Evolutionary conservation across 2,888 invertebrate species (phyloP).

Genomic region (Dicranocentrus wangi): DNA sequence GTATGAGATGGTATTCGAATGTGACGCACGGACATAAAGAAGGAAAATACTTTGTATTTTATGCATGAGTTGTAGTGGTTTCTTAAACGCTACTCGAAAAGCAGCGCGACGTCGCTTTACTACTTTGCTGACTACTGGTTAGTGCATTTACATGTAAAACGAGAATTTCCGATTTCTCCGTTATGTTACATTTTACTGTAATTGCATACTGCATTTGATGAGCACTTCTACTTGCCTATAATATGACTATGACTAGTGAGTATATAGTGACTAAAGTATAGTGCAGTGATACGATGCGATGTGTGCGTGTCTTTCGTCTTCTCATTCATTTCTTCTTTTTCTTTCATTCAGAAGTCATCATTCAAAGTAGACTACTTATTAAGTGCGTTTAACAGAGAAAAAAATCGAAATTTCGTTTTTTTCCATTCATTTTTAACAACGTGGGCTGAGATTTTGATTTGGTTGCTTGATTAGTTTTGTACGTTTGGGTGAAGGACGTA

Average conservation of each 20-base stretch:
- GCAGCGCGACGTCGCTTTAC: background rate
- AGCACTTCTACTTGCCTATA: background rate
- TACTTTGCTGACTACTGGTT: background rate
- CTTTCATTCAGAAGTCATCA: background rate
- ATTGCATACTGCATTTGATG: background rate
- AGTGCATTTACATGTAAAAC: conserved; percentile 27
- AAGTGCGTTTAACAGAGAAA: conserved; percentile 26
- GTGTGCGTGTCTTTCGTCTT: background rate
- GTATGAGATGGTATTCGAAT: too few species aligned
- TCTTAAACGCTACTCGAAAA: background rate
- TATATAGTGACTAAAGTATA: background rate
- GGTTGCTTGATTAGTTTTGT: background rate
- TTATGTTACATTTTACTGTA: conserved; percentile 30
- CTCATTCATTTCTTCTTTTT: conserved; percentile 8
- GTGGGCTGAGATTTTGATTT: background rate
- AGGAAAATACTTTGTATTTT: too few species aligned
- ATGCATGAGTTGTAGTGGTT: background rate
- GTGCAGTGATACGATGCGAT: background rate
- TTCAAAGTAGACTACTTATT: conserved; percentile 16
- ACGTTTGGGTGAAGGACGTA: background rate
- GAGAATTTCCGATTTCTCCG: conserved; percentile 42
- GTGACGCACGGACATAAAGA: too few species aligned
- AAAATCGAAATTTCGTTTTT: conserved; percentile 32
- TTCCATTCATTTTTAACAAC: conserved; percentile 1
- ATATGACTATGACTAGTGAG: background rate